These are phyloP conservation scores for Actinemys pallida DNA, from an alignment of 2,113 vertebrate genomes.

Conservation along the genomic window DNA sequence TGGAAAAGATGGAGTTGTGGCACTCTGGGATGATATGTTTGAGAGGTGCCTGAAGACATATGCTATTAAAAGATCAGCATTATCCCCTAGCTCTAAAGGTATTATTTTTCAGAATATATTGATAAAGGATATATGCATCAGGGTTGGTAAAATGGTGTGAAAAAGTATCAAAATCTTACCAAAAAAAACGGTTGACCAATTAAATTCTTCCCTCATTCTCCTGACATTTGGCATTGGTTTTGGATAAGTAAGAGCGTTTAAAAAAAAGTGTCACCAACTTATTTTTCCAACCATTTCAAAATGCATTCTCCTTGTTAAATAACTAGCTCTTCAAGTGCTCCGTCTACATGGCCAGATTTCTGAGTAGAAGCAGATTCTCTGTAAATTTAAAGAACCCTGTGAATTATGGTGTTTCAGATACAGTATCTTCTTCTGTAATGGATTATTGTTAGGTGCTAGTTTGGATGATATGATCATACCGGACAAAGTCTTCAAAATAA, in stretches of 20 bases:
- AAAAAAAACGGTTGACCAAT: background rate
- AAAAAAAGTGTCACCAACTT: background rate
- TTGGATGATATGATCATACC: background rate
- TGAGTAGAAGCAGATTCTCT: background rate
- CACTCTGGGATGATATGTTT: constrained; percentile 98
- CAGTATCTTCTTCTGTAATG: background rate
- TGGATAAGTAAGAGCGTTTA: background rate
- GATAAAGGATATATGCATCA: background rate
- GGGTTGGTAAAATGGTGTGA: background rate
- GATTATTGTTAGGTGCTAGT: background rate
- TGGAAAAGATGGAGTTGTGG: constrained; percentile 96
- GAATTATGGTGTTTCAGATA: background rate
- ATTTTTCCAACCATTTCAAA: background rate
- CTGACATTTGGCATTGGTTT: background rate
- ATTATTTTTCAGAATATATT: background rate
- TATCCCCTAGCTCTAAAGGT: constrained; percentile 98
- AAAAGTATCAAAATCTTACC: background rate
- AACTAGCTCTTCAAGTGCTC: background rate
- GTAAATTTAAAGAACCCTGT: background rate
- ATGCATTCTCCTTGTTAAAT: background rate
- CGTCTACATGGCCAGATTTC: background rate
- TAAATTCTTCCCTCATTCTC: background rate
- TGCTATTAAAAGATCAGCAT: constrained; percentile 92
- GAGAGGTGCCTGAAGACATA: constrained; percentile 98
- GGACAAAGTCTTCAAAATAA: background rate